Base-by-base conservation (phyloP, 2,888 invertebrate species). In the Scrobipalpa costella region DNA sequence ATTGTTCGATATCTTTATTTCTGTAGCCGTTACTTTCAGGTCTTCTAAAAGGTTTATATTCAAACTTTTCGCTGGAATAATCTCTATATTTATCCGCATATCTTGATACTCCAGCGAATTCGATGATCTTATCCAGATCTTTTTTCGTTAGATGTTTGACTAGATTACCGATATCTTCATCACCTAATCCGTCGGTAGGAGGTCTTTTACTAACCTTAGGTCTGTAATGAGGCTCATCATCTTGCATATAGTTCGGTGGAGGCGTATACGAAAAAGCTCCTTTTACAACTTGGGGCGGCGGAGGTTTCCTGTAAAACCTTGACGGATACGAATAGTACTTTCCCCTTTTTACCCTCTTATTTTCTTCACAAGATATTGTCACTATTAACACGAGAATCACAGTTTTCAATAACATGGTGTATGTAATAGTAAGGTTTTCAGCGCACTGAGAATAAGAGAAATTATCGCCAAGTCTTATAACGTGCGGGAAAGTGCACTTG, bases 401-500 rank as follows among this genome's bases (percentile, higher is more conserved):
- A 34, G 64, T 52, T 66, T 68, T 64, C 36, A 63, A 44, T 49
- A 64, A 69, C 59, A 60, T 59, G 27, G 3, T 57, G 15, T 36
- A 9, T 49, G 49, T 7, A n/a, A 17, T 5, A 38, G 38, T 17
- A 34, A 34, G 55, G 65, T 68, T 64, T 55, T 55, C 77, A 80
- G 79, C 79, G 80, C 81, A 90, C 86, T 88, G 83, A 84, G 79
- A 69, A 81, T 78, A 79, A 83, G 84, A 77, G 75, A 79, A 78
- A 79, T 70, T 72, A 66, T 73, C 67, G 64, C 70, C 62, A 66
- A 64, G 76, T 79, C 86, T 89, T 90, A 88, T 90, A 90, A 84
- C 79, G 81, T 79, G 73, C 77, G 78, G 73, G 89, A 89, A 89
- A 90, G 89, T 82, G 88, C 88, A 90, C 88, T 82, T 80, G 88